These are phyloP conservation scores for Campoplex nolae DNA, from an alignment of 2,888 invertebrate species.

Conservation along the genomic window DNA sequence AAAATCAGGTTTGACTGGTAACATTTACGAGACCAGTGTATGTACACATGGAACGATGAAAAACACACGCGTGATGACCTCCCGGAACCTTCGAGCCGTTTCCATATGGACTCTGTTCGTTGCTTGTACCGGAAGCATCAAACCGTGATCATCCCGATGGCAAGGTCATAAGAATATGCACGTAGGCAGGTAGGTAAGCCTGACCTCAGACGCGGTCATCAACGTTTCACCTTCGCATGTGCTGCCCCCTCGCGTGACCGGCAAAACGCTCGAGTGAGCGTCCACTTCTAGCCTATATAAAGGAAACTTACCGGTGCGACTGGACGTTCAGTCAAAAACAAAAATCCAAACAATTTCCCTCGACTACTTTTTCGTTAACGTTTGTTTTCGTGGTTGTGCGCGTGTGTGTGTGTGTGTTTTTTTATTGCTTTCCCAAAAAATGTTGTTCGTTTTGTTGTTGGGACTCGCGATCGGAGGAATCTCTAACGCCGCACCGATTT, in stretches of 20 bases:
- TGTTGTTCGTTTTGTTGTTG: constrained; percentile 69
- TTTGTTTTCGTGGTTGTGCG: background rate
- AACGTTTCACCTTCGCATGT: constrained; percentile 57
- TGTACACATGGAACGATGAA: background rate
- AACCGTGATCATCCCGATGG: background rate
- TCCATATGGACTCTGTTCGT: constrained; percentile 8
- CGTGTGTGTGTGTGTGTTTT: background rate
- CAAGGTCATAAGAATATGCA: constrained; percentile 35
- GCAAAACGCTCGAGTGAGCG: constrained; percentile 11
- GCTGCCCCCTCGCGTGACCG: constrained; percentile 20
- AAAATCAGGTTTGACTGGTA: constrained; percentile 8
- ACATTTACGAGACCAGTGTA: background rate
- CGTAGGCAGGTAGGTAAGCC: constrained; percentile 59
- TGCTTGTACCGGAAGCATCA: background rate
- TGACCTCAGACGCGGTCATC: constrained; percentile 73
- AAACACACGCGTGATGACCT: background rate
- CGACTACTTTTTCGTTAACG: background rate
- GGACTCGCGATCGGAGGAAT: constrained; percentile 68
- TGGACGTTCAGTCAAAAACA: constrained; percentile 43
- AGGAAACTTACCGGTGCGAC: constrained; percentile 40
- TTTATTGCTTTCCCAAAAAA: constrained; percentile 32
- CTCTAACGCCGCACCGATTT: constrained; percentile 77
- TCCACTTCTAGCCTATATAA: constrained; percentile 40
- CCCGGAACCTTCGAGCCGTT: background rate
- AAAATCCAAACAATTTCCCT: constrained; percentile 13